These are phyloP conservation scores for Crepidodera aurea DNA, from an alignment of 2,888 invertebrate genomes.

Conservation along the genomic window DNA sequence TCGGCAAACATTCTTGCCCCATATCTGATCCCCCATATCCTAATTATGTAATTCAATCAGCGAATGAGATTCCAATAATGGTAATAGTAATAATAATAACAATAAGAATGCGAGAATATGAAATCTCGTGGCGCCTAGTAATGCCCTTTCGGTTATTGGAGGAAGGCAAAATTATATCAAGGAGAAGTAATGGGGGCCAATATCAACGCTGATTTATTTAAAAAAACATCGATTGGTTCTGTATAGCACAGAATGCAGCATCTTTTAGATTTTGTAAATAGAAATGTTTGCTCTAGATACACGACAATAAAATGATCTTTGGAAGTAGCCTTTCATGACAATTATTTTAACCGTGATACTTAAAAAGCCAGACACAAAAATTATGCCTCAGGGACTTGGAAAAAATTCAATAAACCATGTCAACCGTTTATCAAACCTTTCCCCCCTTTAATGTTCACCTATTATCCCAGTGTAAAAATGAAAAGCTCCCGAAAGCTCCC, in stretches of 20 bases:
- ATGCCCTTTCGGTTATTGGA: not conserved
- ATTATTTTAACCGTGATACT: too few species aligned
- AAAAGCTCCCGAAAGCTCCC: slow-evolving; percentile 42
- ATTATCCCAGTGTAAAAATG: slow-evolving; percentile 36
- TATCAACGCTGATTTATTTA: not conserved
- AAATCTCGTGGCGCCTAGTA: slow-evolving; percentile 6
- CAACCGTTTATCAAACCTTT: slow-evolving; percentile 7
- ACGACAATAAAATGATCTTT: too few species aligned
- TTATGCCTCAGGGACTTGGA: not conserved
- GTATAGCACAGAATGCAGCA: too few species aligned
- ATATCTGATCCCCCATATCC: not conserved
- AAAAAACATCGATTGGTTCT: not conserved
- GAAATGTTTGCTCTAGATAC: too few species aligned
- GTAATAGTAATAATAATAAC: slow-evolving; percentile 16
- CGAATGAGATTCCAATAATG: not conserved
- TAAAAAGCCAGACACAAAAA: too few species aligned
- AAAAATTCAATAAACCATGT: slow-evolving; percentile 5
- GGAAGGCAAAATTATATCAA: not conserved
- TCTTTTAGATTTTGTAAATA: too few species aligned
- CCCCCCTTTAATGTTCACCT: slow-evolving; percentile 25
- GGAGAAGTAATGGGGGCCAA: not conserved
- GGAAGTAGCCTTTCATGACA: too few species aligned
- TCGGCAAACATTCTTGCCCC: too few species aligned
- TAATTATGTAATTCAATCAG: slow-evolving; percentile 9
- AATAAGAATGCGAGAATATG: slow-evolving; percentile 17